Conservation (phyloP, 2,888 invertebrate species). For the Cerceris rybyensis region DNA sequence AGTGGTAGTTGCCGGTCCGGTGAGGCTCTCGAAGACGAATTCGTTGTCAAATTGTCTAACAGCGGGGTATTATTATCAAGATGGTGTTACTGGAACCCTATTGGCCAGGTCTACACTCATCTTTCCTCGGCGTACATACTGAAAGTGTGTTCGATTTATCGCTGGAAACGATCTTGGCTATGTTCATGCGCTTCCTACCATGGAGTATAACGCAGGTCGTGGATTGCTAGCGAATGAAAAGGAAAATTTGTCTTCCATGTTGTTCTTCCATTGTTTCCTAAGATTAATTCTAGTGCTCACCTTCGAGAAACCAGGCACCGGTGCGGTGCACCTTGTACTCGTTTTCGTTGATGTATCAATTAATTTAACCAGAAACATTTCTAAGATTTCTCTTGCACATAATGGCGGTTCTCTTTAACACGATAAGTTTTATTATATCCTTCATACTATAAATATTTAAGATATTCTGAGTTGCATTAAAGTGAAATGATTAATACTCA, state of each 20-base stretch:
- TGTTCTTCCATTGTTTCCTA: constrained; percentile 42
- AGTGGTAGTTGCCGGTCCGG: constrained; percentile 29
- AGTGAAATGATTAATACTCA: no score
- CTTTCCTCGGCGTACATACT: constrained; percentile 54
- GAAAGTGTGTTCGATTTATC: constrained; percentile 60
- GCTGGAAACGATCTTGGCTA: constrained; percentile 50
- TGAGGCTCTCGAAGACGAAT: constrained; percentile 67
- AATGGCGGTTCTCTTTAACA: no score
- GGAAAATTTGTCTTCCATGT: constrained; percentile 53
- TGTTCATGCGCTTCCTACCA: constrained; percentile 46
- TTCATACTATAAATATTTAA: no score
- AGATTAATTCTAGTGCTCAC: constrained; percentile 49
- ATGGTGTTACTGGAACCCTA: constrained; percentile 64
- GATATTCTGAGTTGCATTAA: no score
- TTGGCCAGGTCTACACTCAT: constrained; percentile 51
- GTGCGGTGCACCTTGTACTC: constrained; percentile 2
- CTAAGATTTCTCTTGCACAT: background rate
- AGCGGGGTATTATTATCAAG: constrained; percentile 77
- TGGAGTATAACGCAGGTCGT: constrained; percentile 40
- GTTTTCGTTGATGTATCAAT: constrained; percentile 43
- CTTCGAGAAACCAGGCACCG: constrained; percentile 14
- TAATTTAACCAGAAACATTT: constrained; percentile 17
- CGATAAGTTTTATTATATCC: no score
- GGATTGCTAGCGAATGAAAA: constrained; percentile 49
- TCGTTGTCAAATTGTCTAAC: constrained; percentile 77